Percentiles rank a stretch among this genome's conserved stretches.
phyloP scores from a whole-genome alignment of 2,113 vertebrate species.

The Perca fluviatilis region DNA sequence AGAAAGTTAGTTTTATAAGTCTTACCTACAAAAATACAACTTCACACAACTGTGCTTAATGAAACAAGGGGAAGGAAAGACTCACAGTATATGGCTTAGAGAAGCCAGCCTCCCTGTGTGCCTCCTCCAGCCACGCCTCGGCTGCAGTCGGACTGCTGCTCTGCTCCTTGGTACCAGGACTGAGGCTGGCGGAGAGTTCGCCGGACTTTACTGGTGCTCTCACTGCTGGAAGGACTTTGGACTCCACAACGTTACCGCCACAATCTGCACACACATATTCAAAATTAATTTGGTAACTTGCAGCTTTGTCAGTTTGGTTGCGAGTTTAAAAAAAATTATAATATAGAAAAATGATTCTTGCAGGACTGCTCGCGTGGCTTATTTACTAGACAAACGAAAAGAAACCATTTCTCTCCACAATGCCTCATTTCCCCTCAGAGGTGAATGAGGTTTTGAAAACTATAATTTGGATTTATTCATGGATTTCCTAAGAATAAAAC shows the following conservation, averaged over 20 bases:
- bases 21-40: not conserved
- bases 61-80: not conserved
- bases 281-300: not conserved
- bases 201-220: constrained; percentile 71
- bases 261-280: constrained; percentile 68
- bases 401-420: not conserved
- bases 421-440: not conserved
- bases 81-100: constrained; percentile 83
- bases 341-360: not conserved
- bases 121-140: constrained; percentile 84
- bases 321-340: not conserved
- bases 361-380: not conserved
- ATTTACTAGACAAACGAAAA: not conserved
- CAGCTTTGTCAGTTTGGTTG: not conserved
- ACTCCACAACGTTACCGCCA: constrained; percentile 55
- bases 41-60: not conserved
- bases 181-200: constrained; percentile 63
- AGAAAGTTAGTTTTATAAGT: too few relatives aligned
- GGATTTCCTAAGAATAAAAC: not conserved
- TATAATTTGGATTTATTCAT: not conserved
- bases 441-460: not conserved
- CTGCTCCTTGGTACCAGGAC: constrained; percentile 42
- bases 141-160: constrained; percentile 78
- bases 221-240: constrained; percentile 76
- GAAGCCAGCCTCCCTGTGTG: constrained; percentile 84